These are phyloP conservation scores for Dasysyrphus albostriatus DNA, from an alignment of 2,888 invertebrate species.

Conservation along the genomic window DNA sequence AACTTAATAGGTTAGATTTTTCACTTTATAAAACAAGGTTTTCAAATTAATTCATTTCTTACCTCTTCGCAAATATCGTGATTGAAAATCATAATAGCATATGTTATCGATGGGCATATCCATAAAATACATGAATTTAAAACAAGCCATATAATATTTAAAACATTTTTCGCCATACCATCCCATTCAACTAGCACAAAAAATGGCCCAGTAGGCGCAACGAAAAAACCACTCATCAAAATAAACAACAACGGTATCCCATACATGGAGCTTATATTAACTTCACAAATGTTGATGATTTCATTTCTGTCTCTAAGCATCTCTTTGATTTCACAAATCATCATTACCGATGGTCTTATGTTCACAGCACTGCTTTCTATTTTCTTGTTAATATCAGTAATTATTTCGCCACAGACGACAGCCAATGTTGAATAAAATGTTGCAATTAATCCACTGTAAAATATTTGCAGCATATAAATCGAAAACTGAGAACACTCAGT, in stretches of 20 bases:
- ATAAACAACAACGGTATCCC: not conserved
- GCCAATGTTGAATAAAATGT: slow-evolving; percentile 3
- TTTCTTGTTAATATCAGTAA: not conserved
- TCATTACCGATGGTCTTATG: not conserved
- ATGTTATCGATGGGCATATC: not conserved
- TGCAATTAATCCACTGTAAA: not conserved
- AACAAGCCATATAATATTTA: not conserved
- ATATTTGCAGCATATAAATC: not conserved
- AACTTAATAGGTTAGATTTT: no score
- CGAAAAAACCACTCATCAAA: not conserved
- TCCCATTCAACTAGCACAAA: not conserved
- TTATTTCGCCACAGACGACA: not conserved
- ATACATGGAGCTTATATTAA: not conserved
- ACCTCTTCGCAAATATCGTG: slow-evolving; percentile 3
- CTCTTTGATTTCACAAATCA: not conserved
- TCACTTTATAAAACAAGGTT: no score
- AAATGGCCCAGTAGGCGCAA: not conserved
- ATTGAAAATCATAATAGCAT: not conserved
- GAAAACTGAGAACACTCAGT: not conserved
- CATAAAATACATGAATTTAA: slow-evolving; percentile 1
- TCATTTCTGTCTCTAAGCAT: not conserved
- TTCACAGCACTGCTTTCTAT: not conserved
- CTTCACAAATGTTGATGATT: not conserved
- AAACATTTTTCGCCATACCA: not conserved
- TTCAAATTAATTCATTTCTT: no score